Base-by-base conservation (phyloP, 2,797 vertebrate species). In the Acanthurus leucopareius region DNA sequence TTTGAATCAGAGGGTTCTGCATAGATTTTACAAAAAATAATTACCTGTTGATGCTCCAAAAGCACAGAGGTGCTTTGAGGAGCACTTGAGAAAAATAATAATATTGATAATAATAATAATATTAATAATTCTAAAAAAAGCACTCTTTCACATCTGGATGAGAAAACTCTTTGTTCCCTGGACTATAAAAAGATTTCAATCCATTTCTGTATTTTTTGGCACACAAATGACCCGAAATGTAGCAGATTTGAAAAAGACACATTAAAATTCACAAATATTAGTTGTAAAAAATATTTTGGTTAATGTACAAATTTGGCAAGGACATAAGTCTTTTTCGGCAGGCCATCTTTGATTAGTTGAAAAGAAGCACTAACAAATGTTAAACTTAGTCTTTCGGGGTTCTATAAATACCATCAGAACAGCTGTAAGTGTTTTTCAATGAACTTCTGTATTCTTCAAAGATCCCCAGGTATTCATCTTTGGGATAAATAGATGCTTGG, bases 131-230 rank as follows among this genome's bases (percentile, higher is more conserved):
- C n/a, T n/a, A n/a, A n/a, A 25, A 25, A 25, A 25, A 73, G 49
- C 38, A 25, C 15, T 25, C 7, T 25, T 25, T 25, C 45, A 75
- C 15, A 69, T 51, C 20, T 76, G 68, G n/a, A 70, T 53, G 44
- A 69, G 16, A 62, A 67, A 65, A 66, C 57, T 35, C 35, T 65
- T 7, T 4, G n/a, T 20, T 14, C n/a, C 7, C 53, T 16, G 28
- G 22, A 51, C 10, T 9, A 16, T 40, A 47, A 25, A 58, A 60
- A 7, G 1, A 3, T 17, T 49, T 49, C 6, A 7, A 49, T 13
- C n/a, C 2, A 0, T 51, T 35, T 60, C 19, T 53, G 6, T 17
- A 49, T 44, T 44, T 64, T 10, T 16, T 72, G n/a, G n/a, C 11
- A 22, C 5, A 25, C 51, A 35, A 2, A 28, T 40, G 25, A 13